These are phyloP conservation scores for Orthonyx spaldingii DNA, from an alignment of 2,113 vertebrate species.

Conservation along the genomic window DNA sequence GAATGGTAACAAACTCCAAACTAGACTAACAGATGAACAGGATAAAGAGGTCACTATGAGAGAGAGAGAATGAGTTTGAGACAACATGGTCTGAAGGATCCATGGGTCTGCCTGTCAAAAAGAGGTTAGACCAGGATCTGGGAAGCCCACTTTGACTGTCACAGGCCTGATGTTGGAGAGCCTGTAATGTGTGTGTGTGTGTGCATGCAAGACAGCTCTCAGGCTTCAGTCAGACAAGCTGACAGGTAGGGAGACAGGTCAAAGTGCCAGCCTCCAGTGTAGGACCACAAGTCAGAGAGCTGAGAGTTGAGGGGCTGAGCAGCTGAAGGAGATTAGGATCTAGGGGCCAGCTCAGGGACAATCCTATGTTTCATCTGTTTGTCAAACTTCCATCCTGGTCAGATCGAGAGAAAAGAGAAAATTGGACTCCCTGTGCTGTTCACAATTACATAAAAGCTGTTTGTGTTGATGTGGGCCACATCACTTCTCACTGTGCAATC, in stretches of 20 bases:
- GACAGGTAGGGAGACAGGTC: neutral
- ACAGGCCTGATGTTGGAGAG: neutral
- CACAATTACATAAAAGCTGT: neutral
- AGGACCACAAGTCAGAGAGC: neutral
- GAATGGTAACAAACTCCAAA: neutral
- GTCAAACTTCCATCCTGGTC: neutral
- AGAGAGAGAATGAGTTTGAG: neutral
- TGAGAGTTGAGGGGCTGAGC: neutral
- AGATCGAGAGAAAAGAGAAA: neutral
- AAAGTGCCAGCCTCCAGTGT: neutral
- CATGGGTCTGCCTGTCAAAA: neutral
- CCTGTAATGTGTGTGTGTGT: neutral
- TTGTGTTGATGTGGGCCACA: neutral
- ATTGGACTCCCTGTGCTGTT: neutral
- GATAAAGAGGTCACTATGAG: neutral
- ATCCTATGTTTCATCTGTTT: fast-evolving
- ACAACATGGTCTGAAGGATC: neutral
- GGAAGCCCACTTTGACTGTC: neutral
- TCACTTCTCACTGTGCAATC: neutral
- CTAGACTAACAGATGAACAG: neutral
- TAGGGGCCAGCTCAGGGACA: neutral
- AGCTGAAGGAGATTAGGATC: neutral
- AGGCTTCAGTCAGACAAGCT: neutral
- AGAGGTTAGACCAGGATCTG: neutral
- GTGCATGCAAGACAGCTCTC: neutral